These are phyloP conservation scores for Lophochroa leadbeateri DNA, from an alignment of 2,113 vertebrate species.

Conservation along the genomic window DNA sequence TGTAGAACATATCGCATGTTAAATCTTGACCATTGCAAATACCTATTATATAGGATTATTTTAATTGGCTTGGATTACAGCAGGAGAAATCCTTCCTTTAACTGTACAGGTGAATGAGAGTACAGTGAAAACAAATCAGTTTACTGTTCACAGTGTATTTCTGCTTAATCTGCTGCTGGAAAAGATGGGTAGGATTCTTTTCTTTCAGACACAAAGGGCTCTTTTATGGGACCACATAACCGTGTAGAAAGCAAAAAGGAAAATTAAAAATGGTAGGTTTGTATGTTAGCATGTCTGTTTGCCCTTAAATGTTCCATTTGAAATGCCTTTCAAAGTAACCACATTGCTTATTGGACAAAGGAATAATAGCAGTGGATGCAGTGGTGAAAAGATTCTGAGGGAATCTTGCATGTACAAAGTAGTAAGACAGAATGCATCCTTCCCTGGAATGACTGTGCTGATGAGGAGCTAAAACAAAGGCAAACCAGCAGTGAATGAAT, in stretches of 20 bases:
- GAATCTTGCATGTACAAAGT: neutral
- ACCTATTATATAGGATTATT: neutral
- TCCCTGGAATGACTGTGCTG: neutral
- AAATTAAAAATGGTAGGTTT: neutral
- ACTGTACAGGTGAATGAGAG: neutral
- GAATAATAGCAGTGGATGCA: neutral
- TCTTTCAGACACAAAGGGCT: neutral
- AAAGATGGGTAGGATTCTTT: neutral
- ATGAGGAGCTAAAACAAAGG: conserved; percentile 15
- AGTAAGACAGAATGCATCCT: neutral
- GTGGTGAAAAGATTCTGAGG: neutral
- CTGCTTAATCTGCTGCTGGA: neutral
- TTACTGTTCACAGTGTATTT: neutral
- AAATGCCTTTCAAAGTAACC: neutral
- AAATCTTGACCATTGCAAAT: neutral
- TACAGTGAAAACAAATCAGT: neutral
- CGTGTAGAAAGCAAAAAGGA: neutral
- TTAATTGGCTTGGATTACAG: neutral
- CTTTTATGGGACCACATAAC: neutral
- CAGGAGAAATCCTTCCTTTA: neutral
- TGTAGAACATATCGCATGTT: neutral
- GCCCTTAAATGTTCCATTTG: neutral
- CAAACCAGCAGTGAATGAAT: neutral
- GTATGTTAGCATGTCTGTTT: neutral
- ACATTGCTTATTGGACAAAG: neutral